Percentiles rank a stretch among this genome's conserved stretches.
Conservation (phyloP, 2,797 vertebrate species). For the Gambusia yucatana region DNA sequence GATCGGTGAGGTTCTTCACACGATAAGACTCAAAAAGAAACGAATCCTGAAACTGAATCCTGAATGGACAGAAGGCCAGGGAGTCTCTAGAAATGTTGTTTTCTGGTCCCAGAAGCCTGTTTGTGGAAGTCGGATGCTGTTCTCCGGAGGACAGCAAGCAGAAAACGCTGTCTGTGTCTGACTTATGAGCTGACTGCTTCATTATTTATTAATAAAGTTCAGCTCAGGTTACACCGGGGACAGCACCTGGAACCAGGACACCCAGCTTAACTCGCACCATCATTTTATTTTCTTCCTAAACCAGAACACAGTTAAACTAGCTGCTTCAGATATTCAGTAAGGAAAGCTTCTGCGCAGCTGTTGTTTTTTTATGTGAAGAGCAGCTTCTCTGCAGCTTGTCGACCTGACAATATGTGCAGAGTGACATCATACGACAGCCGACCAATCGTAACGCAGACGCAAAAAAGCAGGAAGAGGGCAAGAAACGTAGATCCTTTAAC, state of each 20-base stretch:
- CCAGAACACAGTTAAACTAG: background rate
- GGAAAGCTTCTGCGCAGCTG: background rate
- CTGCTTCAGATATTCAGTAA: background rate
- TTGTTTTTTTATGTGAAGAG: background rate
- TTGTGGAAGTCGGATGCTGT: slow-evolving; percentile 18
- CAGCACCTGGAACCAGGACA: slow-evolving; percentile 54
- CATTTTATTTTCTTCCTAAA: background rate
- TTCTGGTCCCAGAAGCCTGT: background rate
- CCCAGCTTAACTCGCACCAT: background rate
- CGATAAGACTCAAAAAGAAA: slow-evolving; percentile 1
- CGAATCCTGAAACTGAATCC: slow-evolving; percentile 6
- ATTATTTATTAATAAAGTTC: slow-evolving; percentile 67
- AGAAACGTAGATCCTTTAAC: background rate
- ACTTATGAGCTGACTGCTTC: slow-evolving; percentile 42
- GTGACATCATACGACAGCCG: background rate
- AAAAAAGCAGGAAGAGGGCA: slow-evolving; percentile 26
- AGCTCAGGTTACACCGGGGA: slow-evolving; percentile 60
- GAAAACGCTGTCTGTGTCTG: slow-evolving; percentile 30
- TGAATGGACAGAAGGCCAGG: background rate
- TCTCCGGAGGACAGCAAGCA: slow-evolving; percentile 34
- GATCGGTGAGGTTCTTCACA: slow-evolving; percentile 26
- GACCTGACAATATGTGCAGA: background rate
- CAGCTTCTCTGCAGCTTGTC: background rate
- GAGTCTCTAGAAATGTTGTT: background rate
- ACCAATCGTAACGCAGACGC: background rate